Evolutionary conservation across 2,888 invertebrate species (phyloP), one percentile per base, ranked within the genome.

Genomic region (Orthonychiurus folsomi): DNA sequence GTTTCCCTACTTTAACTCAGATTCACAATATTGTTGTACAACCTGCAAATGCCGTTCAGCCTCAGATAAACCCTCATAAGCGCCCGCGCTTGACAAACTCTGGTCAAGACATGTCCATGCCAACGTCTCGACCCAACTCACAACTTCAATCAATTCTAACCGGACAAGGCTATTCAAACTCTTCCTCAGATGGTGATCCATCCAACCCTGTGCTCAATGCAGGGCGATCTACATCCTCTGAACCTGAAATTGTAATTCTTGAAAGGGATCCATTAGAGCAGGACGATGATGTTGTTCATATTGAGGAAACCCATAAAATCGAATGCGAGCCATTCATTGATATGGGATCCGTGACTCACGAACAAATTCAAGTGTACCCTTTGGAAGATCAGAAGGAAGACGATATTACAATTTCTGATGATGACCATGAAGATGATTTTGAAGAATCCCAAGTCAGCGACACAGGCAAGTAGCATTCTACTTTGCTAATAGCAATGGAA

Each of bases 121-220:
- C 37, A 37, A 37, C 37, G 37, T 9, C 9, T 37, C n/a, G n/a
- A n/a, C 52, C 52, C 9, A 52, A n/a, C 20, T 55, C 55, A 2
- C 20, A 24, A 23, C 55, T 55, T 23, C 55, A 55, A 24, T 55
- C 55, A 12, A 55, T 55, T 25, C 25, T 55, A 12, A 55, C 55
- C 9, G 55, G 55, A 3, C 55, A 55, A 25, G 3, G 21, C 5
- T 55, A 55, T n/a, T 55, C 55, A 55, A 24, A 23, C 55, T 9
- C 55, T 24, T n/a, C n/a, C 20, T 52, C 12, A n/a, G 5, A n/a
- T 52, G 52, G 48, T 47, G 48, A 12, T 47, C n/a, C 48, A 47
- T 12, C 48, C 48, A 47, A 12, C 12, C 23, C 52, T 12, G 9
- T 21, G 20, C 37, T 37, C 9, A 37, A 15, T 37, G 5, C 37